Conservation (phyloP, 2,113 vertebrate species). For the Eleginops maclovinus region DNA sequence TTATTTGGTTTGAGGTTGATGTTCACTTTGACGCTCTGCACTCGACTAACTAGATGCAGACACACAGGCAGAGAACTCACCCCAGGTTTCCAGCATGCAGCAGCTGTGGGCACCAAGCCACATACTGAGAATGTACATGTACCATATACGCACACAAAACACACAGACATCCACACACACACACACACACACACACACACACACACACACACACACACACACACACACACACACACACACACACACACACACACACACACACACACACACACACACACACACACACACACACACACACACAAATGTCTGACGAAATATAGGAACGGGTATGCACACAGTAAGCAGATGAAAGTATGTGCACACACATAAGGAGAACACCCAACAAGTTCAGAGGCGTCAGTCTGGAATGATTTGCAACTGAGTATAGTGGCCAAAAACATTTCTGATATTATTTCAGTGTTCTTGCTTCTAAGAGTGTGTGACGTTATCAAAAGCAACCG, state of each 20-base stretch:
- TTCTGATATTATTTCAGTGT: conserved; percentile 50
- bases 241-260: conserved; percentile 25
- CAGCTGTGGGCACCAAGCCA: conserved; percentile 56
- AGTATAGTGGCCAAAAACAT: conserved; percentile 43
- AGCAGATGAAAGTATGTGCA: conserved; percentile 51
- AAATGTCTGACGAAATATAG: conserved; percentile 32
- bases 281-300: conserved; percentile 27
- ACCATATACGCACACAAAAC: no score
- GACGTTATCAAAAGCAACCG: conserved; percentile 66
- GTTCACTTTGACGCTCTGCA: conserved; percentile 40
- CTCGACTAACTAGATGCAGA: conserved; percentile 61
- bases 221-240: conserved; percentile 35
- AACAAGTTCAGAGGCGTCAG: conserved; percentile 67
- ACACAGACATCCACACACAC: no score
- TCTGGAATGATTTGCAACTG: conserved; percentile 47
- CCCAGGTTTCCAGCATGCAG: conserved; percentile 25
- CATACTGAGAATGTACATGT: conserved; percentile 44
- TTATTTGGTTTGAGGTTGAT: conserved; percentile 66
- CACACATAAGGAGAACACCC: conserved; percentile 67
- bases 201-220: conserved; percentile 29
- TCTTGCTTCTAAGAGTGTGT: conserved; percentile 40
- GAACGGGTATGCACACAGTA: conserved; percentile 16
- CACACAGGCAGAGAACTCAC: conserved; percentile 42
- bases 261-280: conserved; percentile 37
- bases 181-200: conserved; percentile 36